Evolutionary conservation across 2,113 vertebrate species (phyloP).

Genomic region (Seriola quinqueradiata): DNA sequence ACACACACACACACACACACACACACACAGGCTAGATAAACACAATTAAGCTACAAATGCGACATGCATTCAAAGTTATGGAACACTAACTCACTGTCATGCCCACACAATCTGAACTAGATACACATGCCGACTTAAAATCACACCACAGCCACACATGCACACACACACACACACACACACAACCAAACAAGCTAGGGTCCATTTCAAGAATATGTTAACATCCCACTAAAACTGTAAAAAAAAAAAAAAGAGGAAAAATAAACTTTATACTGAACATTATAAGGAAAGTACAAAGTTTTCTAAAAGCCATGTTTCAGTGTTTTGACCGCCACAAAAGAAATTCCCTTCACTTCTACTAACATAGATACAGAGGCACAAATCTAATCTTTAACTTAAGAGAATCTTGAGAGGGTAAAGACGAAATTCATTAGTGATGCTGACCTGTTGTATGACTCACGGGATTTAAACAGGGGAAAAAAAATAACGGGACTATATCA

Average conservation of each 20-base stretch:
- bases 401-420: too few relatives aligned
- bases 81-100: not conserved
- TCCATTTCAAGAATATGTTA: not conserved
- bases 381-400: not conserved
- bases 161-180: constrained; percentile 1
- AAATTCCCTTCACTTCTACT: not conserved
- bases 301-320: not conserved
- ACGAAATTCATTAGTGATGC: too few relatives aligned
- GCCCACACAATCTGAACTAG: not conserved
- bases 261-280: too few relatives aligned
- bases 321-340: not conserved
- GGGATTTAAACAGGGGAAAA: too few relatives aligned
- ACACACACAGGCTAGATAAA: not conserved
- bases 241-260: too few relatives aligned
- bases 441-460: too few relatives aligned
- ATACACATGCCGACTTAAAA: not conserved
- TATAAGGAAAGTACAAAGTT: too few relatives aligned
- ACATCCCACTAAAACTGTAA: not conserved
- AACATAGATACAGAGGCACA: too few relatives aligned
- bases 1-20: constrained; percentile 22
- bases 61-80: not conserved
- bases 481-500: too few relatives aligned
- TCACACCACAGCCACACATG: not conserved
- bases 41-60: not conserved
- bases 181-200: not conserved